phyloP scores from a whole-genome alignment of 2,113 vertebrate genomes.

The Solea senegalensis region DNA sequence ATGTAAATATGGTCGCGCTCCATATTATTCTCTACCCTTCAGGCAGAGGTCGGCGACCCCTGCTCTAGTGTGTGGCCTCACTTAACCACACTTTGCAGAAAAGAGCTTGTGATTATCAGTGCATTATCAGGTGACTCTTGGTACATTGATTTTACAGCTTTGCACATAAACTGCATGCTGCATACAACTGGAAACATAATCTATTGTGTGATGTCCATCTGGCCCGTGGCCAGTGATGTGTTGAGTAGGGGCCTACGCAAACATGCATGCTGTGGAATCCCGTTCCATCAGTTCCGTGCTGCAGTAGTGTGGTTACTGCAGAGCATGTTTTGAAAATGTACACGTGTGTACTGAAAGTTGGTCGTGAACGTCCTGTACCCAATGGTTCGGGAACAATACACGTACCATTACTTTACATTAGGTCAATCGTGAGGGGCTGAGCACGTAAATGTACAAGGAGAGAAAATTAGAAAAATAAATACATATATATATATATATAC shows the following conservation, averaged over 20 bases:
- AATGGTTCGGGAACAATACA: too few relatives aligned
- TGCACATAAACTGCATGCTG: slow-evolving; percentile 59
- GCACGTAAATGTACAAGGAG: background rate
- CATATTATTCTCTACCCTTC: too few relatives aligned
- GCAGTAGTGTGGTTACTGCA: too few relatives aligned
- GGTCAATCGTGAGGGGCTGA: background rate
- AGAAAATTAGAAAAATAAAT: background rate
- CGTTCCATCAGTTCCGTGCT: too few relatives aligned
- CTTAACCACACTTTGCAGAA: slow-evolving; percentile 49
- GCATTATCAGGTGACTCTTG: slow-evolving; percentile 54
- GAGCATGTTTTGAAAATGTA: too few relatives aligned
- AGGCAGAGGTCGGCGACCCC: too few relatives aligned
- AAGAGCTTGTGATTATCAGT: slow-evolving; percentile 25
- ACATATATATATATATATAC: too few relatives aligned
- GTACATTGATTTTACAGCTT: slow-evolving; percentile 69
- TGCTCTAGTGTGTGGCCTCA: background rate
- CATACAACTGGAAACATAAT: slow-evolving; percentile 64
- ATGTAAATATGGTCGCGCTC: too few relatives aligned
- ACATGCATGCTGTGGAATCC: too few relatives aligned
- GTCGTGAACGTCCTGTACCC: too few relatives aligned
- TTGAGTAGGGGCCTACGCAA: slow-evolving; percentile 7
- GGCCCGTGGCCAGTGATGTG: slow-evolving; percentile 43
- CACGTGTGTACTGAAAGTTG: too few relatives aligned
- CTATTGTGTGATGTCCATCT: slow-evolving; percentile 54
- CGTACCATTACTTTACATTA: too few relatives aligned